Conservation (phyloP, 2,113 vertebrate genomes). For the Pedionomus torquatus region DNA sequence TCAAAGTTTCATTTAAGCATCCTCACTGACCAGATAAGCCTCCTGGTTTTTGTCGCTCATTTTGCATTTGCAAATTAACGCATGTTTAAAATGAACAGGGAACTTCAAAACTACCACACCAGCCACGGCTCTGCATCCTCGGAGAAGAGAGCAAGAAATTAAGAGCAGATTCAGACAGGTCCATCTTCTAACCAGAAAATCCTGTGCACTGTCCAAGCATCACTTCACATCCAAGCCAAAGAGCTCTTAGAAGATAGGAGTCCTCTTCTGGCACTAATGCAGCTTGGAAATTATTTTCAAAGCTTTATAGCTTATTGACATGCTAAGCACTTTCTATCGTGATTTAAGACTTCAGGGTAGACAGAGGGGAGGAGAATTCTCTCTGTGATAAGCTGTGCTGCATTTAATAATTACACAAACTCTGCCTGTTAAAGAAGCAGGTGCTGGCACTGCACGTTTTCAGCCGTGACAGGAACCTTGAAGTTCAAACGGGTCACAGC, state of each 20-base stretch:
- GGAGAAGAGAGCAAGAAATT: neutral
- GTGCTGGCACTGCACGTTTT: rapidly evolving
- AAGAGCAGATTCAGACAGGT: neutral
- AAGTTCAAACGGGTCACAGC: neutral
- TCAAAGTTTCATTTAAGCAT: neutral
- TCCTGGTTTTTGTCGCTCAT: neutral
- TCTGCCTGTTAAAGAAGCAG: neutral
- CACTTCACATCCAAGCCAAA: neutral
- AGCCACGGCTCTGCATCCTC: neutral
- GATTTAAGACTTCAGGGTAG: neutral
- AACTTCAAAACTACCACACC: neutral
- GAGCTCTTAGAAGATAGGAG: neutral
- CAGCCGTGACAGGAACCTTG: neutral
- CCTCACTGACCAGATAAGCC: neutral
- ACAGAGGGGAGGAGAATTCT: neutral
- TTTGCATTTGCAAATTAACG: neutral
- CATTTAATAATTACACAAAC: neutral
- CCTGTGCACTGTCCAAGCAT: neutral
- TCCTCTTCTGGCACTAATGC: neutral
- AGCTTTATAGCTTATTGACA: neutral
- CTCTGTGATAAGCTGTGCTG: neutral
- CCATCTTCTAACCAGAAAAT: neutral
- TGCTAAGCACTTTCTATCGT: neutral
- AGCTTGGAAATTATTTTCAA: neutral
- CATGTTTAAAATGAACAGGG: neutral